Percentiles rank a stretch among this genome's conserved stretches.
phyloP scores from a whole-genome alignment of 2,888 invertebrate species.

The Tillus elongatus region DNA sequence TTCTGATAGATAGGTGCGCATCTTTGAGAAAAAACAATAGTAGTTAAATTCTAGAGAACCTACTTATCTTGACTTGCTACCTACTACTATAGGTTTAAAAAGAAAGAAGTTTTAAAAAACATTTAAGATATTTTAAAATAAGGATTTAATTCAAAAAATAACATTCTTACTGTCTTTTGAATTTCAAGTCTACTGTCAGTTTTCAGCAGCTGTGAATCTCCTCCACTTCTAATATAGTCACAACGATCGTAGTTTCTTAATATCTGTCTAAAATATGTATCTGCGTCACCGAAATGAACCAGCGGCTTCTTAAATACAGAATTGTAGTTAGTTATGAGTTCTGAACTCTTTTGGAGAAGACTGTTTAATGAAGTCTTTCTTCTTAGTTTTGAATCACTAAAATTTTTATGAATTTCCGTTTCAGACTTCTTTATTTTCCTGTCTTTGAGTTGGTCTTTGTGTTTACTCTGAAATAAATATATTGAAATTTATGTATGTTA shows the following conservation, averaged over 20 bases:
- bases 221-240: conserved; percentile 18
- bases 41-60: too few relatives aligned
- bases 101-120: too few relatives aligned
- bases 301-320: conserved; percentile 19
- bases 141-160: too few relatives aligned
- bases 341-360: neutral
- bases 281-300: conserved; percentile 32
- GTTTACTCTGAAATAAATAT: neutral
- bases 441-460: neutral
- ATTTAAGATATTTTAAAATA: too few relatives aligned
- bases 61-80: too few relatives aligned
- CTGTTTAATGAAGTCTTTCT: neutral
- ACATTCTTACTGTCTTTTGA: too few relatives aligned
- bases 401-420: neutral
- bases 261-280: conserved; percentile 32
- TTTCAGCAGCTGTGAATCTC: neutral
- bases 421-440: neutral
- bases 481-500: neutral
- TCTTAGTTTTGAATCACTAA: neutral
- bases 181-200: too few relatives aligned
- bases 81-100: too few relatives aligned
- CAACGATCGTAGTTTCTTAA: conserved; percentile 34
- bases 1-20: too few relatives aligned
- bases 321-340: conserved; percentile 17
- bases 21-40: too few relatives aligned